Evolutionary conservation across 2,113 vertebrate genomes (phyloP), one percentile per base, ranked within the genome.

Genomic region (Lynx canadensis): DNA sequence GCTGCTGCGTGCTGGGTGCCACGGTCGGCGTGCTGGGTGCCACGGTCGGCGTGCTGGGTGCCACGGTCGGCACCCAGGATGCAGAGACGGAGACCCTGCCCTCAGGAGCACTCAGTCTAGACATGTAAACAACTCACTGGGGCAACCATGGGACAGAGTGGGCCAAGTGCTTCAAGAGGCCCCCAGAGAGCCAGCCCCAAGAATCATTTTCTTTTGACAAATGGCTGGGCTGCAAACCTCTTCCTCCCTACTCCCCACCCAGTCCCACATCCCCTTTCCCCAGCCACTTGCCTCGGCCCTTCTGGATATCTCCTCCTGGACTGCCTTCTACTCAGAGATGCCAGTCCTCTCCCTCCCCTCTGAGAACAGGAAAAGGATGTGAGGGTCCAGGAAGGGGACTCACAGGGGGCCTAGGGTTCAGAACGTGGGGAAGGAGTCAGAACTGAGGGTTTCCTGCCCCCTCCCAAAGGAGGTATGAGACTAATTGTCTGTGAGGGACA

Each of bases 41-140:
- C n/a, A n/a, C n/a, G n/a, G n/a, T n/a, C n/a, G n/a, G 52, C 29
- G 33, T 87, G 69, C 36, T 45, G 45, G 45, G 45, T 45, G 45
- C 84, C 19, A 1, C 11, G 66, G 83, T 79, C 36, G 91, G 25
- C 50, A 88, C 31, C 45, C 29, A 48, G 38, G 71, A 66, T 74
- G 63, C 89, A 79, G 15, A 87, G 73, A 57, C 69, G 12, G 16
- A 93, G 87, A 71, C 79, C 78, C 78, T 97, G 78, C 93, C 74
- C 57, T 92, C 82, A 90, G 69, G 87, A 85, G 88, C 48, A 33
- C 80, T 66, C 69, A 74, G 50, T 95, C 48, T 90, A 86, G 73
- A 91, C 63, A 33, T 52, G 84, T 96, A 96, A 97, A 97, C 96
- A 97, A 92, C 65, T 96, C 84, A 31, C 4, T 0, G 1, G 52